Conservation (phyloP, 2,888 invertebrate genomes). For the Amphipoea lucens region DNA sequence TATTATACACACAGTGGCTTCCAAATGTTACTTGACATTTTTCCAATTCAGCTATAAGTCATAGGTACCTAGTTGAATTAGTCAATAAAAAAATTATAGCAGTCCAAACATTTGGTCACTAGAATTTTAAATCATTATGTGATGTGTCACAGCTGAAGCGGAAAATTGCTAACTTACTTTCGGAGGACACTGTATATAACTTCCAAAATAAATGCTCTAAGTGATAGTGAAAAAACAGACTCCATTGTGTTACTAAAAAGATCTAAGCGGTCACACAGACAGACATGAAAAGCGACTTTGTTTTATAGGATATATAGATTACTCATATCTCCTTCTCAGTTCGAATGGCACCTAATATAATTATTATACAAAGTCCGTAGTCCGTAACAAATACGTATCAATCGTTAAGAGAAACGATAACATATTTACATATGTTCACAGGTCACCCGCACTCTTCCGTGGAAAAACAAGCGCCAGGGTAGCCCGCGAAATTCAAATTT, state of each 20-base stretch:
- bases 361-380: slow-evolving; percentile 27
- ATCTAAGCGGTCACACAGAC: neutral
- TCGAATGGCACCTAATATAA: slow-evolving; percentile 7
- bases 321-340: slow-evolving; percentile 31
- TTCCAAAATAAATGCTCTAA: neutral
- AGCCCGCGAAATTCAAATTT: too few species aligned
- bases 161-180: neutral
- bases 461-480: slow-evolving; percentile 16
- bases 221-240: neutral
- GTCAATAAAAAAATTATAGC: too few species aligned
- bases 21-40: too few species aligned
- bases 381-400: slow-evolving; percentile 5
- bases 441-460: slow-evolving; percentile 45
- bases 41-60: too few species aligned
- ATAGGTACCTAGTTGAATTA: too few species aligned
- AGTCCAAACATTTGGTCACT: too few species aligned
- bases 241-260: neutral
- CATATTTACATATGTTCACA: slow-evolving; percentile 3
- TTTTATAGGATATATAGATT: slow-evolving; percentile 1
- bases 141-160: neutral
- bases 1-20: neutral
- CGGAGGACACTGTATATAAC: too few species aligned
- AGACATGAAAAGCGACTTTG: neutral
- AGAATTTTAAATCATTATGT: too few species aligned
- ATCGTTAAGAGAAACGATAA: slow-evolving; percentile 32